Percentiles rank a stretch among this genome's conserved stretches.
phyloP scores from a whole-genome alignment of 2,888 invertebrate genomes.

The Folsomia candida region DNA sequence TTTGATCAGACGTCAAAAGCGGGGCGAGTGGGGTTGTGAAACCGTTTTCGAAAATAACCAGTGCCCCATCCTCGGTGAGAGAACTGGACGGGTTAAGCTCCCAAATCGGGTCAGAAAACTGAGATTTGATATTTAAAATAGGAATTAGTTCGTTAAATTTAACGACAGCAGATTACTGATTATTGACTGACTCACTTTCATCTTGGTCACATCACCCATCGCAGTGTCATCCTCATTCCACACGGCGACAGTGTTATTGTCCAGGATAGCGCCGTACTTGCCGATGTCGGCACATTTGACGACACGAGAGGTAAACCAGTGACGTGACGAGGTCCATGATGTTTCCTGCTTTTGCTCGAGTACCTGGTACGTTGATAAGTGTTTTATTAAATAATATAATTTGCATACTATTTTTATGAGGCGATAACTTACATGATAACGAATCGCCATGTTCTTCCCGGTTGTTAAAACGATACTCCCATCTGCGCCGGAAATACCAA shows the following conservation, averaged over 20 bases:
- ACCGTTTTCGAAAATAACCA: conserved; percentile 43
- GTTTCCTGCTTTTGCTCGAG: conserved; percentile 47
- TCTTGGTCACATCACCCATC: conserved; percentile 31
- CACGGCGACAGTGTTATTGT: conserved; percentile 33
- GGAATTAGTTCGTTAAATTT: no score
- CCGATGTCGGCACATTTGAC: conserved; percentile 43
- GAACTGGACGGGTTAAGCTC: conserved; percentile 28
- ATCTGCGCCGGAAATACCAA: conserved; percentile 34
- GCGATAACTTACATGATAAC: conserved; percentile 44
- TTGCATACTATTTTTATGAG: no score
- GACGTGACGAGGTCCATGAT: conserved; percentile 44
- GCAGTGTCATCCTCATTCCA: conserved; percentile 45
- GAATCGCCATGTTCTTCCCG: conserved; percentile 47
- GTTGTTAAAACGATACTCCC: conserved; percentile 44
- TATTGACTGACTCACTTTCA: conserved; percentile 29
- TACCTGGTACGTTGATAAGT: no score
- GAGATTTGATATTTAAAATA: no score
- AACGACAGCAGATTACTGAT: neutral
- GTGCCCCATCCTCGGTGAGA: conserved; percentile 34
- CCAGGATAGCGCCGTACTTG: conserved; percentile 45
- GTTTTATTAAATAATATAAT: no score
- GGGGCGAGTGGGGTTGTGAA: conserved; percentile 17
- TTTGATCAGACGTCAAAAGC: no score
- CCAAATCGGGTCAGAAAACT: conserved; percentile 33
- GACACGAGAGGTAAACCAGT: conserved; percentile 48